These are phyloP conservation scores for Tauraco hartlaubi DNA, from an alignment of 2,797 vertebrate genomes.

Conservation along the genomic window DNA sequence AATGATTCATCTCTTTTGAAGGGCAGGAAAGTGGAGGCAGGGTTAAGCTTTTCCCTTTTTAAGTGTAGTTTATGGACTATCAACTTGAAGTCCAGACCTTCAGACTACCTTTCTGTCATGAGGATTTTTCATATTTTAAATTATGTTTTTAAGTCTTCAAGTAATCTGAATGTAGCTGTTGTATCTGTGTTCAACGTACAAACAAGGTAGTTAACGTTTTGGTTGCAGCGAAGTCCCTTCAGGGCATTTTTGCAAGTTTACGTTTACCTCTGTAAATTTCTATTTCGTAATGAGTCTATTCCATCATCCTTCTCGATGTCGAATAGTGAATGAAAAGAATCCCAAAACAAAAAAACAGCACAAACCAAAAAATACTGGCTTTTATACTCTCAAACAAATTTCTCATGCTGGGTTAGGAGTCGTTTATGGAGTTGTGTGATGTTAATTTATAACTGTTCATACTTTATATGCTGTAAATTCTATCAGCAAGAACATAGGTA, in stretches of 20 bases:
- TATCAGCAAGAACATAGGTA: background rate
- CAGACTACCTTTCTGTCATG: background rate
- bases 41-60: background rate
- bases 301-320: background rate
- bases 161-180: background rate
- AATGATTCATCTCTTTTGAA: background rate
- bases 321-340: background rate
- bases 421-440: background rate
- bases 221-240: background rate
- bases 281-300: background rate
- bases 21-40: background rate
- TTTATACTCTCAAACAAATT: background rate
- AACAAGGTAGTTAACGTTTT: background rate
- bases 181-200: too few relatives aligned
- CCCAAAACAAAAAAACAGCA: background rate
- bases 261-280: background rate
- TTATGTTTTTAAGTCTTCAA: background rate
- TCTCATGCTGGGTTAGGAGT: background rate
- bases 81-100: background rate
- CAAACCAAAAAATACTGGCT: background rate
- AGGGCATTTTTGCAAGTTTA: background rate
- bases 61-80: background rate
- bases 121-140: background rate
- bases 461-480: background rate
- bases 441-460: background rate